Base-by-base conservation (phyloP, 2,113 vertebrate genomes). In the Tupaia chinensis region DNA sequence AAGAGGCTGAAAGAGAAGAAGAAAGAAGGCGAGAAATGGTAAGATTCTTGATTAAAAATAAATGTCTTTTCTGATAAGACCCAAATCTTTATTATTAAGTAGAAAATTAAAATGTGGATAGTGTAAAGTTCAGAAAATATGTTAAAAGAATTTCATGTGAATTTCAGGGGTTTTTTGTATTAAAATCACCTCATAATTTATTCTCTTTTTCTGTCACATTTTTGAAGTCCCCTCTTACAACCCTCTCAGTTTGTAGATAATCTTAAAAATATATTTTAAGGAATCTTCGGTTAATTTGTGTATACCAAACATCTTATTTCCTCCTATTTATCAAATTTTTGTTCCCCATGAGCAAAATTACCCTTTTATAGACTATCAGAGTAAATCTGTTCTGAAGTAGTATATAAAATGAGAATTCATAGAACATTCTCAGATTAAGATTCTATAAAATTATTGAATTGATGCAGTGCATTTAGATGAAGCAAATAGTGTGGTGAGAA, bases 1-100 rank as follows among this genome's bases (percentile, higher is more conserved):
- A 99, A 95, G 99, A 99, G 79, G 89, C 99, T 1, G 99, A 99
- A 98, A 98, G 99, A 89, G 99, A 99, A 95, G 99, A 99, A 86
- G 99, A 99, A 98, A 99, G 99, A 89, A 98, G 99, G 60, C 98
- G 99, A 96, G 99, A 99, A 97, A 99, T 99, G 98, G 99, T 99
- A 99, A 98, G 97, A 85, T 87, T 94, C 93, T 81, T 23, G 25
- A 19, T 83, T 65, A 54, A 73, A 81, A 94, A 72, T 84, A 53
- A 68, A 29, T 73, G 56, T 53, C 20, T 91, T 94, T 89, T 91
- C 29, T 83, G 29, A 12, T 72, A 66, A 80, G 66, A 88, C 73
- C 65, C 4, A 76, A 61, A 58, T 92, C 14, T 32, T 77, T 77
- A n/a, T 14, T 89, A 3, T 80, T 82, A 63, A 70, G 3, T 83